Evolutionary conservation across 2,113 vertebrate species (phyloP), one percentile per base, ranked within the genome.

Genomic region (Oreocharis arfaki): DNA sequence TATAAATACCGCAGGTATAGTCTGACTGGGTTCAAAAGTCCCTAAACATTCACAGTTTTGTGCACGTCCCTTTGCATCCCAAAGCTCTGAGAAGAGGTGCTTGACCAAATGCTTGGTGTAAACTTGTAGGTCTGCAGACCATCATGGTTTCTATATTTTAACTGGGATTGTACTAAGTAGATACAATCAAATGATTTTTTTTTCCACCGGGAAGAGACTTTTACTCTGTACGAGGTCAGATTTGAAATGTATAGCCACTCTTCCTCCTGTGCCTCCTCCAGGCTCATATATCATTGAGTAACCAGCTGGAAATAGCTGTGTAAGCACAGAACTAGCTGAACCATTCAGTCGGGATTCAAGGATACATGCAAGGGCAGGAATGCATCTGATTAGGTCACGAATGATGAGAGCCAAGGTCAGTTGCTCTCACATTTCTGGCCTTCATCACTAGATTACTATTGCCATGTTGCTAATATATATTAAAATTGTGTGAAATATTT

Each of bases 221-320:
- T 76, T 63, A 35, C 23, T 61, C 27, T n/a, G 47, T 37, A 59
- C 0, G 3, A 87, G 32, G 22, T 77, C 68, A 77, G 50, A 81
- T 80, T 86, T 37, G 53, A 96, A 93, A 41, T 28, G 10, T 49
- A 50, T 21, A 78, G 8, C 9, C 6, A 1, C 7, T 86, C 33
- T 82, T 93, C 32, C 24, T 83, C 23, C 42, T 23, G 6, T 63
- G 27, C 37, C 44, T 95, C 44, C 49, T 87, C 35, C 49, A 60
- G 35, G 37, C 22, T 92, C 68, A 35, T 81, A 69, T 84, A 68
- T 84, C 80, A 91, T 68, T 71, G 86, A 89, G 52, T 35, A 91
- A 87, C 56, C 47, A 78, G 19, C 24, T 84, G 68, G 77, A 95
- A 97, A 86, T 92, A 80, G 68, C 94, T 95, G 59, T 84, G 68